Evolutionary conservation across 2,113 vertebrate species (phyloP).

Genomic region (Clarias batrachus): DNA sequence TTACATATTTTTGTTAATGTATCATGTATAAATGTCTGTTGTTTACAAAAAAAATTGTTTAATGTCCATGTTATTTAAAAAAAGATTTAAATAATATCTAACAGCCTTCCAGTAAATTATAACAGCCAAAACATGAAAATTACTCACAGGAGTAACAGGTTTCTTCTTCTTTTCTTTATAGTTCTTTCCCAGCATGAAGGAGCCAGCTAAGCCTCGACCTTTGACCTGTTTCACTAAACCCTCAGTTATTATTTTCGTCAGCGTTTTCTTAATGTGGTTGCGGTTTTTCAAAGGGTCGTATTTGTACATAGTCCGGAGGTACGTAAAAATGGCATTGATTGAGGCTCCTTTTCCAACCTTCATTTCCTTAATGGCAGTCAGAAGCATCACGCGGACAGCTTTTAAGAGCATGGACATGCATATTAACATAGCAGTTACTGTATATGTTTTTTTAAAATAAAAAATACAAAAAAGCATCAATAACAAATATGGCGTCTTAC

Average conservation of each 20-base stretch:
- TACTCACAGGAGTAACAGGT: constrained; percentile 74
- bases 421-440: neutral
- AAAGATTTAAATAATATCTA: neutral
- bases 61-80: neutral
- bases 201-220: constrained; percentile 91
- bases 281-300: constrained; percentile 88
- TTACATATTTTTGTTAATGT: neutral
- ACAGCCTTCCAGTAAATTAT: neutral
- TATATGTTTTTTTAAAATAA: neutral
- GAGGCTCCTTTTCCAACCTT: constrained; percentile 88
- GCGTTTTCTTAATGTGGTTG: constrained; percentile 83
- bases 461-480: neutral
- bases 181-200: constrained; percentile 92
- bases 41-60: neutral
- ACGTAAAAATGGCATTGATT: constrained; percentile 88
- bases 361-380: constrained; percentile 89
- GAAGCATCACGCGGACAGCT: constrained; percentile 92
- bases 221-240: constrained; percentile 87
- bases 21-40: neutral
- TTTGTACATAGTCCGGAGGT: constrained; percentile 82
- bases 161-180: constrained; percentile 84
- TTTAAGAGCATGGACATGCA: constrained; percentile 56
- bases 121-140: no score
- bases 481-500: constrained; percentile 67
- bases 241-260: constrained; percentile 86